A percentile compares a stretch with the other conserved stretches of the same genome.
Conservation (phyloP, 2,888 invertebrate species). For the Prenolepis imparis region DNA sequence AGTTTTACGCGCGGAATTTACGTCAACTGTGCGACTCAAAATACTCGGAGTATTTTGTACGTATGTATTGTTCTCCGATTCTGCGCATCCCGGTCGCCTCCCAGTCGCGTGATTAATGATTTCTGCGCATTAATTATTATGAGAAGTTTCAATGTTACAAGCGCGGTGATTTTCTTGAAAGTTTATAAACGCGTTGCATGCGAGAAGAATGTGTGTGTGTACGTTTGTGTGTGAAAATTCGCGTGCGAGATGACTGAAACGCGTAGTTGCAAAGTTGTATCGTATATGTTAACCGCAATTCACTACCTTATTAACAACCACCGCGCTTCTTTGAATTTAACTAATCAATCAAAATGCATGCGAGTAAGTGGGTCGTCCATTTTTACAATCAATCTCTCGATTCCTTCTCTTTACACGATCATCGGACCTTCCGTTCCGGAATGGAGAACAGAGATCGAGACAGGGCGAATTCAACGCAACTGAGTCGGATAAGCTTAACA, state of each 20-base stretch:
- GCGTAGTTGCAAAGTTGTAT: neutral
- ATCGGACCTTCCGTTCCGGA: neutral
- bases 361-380: neutral
- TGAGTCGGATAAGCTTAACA: conserved; percentile 19
- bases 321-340: conserved; percentile 1
- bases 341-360: neutral
- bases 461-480: neutral
- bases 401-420: neutral
- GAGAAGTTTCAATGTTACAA: conserved; percentile 15
- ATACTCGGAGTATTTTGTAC: neutral
- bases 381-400: neutral
- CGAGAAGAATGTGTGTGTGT: neutral
- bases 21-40: neutral
- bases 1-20: conserved; percentile 18
- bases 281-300: conserved; percentile 10
- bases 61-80: neutral
- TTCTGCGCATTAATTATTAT: conserved; percentile 13
- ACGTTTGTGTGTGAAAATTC: neutral
- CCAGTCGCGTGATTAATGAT: conserved; percentile 26
- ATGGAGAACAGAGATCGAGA: neutral
- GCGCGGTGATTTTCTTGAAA: neutral
- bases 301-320: conserved; percentile 24
- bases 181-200: neutral
- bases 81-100: neutral
- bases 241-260: conserved; percentile 8